Conservation (phyloP, 2,888 invertebrate species). For the Acrobasis suavella region DNA sequence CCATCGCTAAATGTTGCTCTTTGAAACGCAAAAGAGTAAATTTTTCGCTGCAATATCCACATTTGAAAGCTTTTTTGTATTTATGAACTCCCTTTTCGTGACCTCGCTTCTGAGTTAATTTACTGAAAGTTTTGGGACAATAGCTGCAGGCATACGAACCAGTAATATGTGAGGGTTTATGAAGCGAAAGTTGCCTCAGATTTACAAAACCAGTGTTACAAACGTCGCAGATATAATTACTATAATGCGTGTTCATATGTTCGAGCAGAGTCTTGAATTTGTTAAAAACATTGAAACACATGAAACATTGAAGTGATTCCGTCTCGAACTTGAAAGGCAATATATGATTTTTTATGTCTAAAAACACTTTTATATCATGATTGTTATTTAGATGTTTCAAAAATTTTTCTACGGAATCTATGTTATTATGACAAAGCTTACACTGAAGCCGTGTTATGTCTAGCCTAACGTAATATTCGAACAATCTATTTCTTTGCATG, state of each 20-base stretch:
- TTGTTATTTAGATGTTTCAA: constrained; percentile 27
- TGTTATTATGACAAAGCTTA: constrained; percentile 37
- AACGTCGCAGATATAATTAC: constrained; percentile 58
- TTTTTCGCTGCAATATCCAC: constrained; percentile 57
- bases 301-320: constrained; percentile 39
- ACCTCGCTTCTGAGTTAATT: constrained; percentile 62
- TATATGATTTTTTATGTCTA: constrained; percentile 32
- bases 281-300: constrained; percentile 41
- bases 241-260: constrained; percentile 67
- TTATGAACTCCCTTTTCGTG: constrained; percentile 70
- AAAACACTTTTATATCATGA: constrained; percentile 30
- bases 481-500: constrained; percentile 45
- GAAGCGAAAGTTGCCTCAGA: constrained; percentile 51
- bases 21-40: constrained; percentile 54
- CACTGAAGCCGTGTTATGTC: constrained; percentile 52
- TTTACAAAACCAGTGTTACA: constrained; percentile 64
- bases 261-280: constrained; percentile 53
- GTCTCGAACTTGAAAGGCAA: constrained; percentile 37
- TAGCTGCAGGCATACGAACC: constrained; percentile 57
- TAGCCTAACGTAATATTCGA: constrained; percentile 48
- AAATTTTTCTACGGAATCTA: constrained; percentile 39
- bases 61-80: constrained; percentile 48
- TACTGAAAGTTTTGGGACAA: constrained; percentile 75
- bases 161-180: constrained; percentile 53
- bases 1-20: constrained; percentile 49